Evolutionary conservation across 1,140 invertebrate genomes (phyloP).

Genomic region (Dolichoris vasculosae): DNA sequence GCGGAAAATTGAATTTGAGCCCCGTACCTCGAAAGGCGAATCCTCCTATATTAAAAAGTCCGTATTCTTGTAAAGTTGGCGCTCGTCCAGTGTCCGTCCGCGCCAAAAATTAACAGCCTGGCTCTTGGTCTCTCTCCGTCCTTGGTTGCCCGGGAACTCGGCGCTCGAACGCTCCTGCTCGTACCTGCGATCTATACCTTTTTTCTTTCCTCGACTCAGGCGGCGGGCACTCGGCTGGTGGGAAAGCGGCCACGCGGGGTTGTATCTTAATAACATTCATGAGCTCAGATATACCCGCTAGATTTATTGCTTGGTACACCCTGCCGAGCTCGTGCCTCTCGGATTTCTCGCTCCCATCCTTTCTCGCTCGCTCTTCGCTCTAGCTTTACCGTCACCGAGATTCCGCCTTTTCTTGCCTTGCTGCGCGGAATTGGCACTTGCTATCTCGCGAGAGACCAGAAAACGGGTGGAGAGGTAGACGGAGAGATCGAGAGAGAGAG

Average conservation of each 20-base stretch:
- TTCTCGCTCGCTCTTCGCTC: neutral
- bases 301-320: slow-evolving; percentile 49
- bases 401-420: slow-evolving; percentile 38
- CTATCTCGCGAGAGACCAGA: slow-evolving; percentile 20
- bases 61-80: neutral
- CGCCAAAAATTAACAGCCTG: neutral
- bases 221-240: neutral
- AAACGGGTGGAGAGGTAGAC: neutral
- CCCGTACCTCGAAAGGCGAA: no score
- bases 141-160: neutral
- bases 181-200: neutral
- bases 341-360: slow-evolving; percentile 5
- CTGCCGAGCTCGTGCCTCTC: slow-evolving; percentile 4
- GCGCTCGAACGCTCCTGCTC: neutral
- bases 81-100: neutral
- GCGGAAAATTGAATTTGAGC: no score
- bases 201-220: neutral
- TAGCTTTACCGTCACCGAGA: slow-evolving; percentile 1
- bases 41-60: neutral
- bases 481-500: neutral
- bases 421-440: slow-evolving; percentile 43
- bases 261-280: slow-evolving; percentile 77
- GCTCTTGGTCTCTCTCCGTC: no score
- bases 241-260: slow-evolving; percentile 52
- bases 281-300: slow-evolving; percentile 72